Base-by-base conservation (phyloP, 2,113 vertebrate genomes). In the Nettapus auritus region DNA sequence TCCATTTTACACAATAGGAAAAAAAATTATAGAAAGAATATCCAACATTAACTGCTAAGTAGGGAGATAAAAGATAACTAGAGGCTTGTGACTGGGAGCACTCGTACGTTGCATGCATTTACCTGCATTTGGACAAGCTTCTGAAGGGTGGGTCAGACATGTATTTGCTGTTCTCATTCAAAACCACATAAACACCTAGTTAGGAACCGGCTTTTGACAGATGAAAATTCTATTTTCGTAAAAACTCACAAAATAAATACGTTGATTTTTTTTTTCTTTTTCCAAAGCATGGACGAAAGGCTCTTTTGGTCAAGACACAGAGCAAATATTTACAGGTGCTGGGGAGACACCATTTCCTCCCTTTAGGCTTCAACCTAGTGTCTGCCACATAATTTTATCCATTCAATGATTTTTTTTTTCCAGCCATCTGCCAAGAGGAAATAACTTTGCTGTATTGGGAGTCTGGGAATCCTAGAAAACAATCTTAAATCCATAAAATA, bases 401-500 rank as follows among this genome's bases (percentile, higher is more conserved):
- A 88, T 94, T 92, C 95, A 95, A 75, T 60, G 81, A 87, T 44
- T 75, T 91, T 94, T 95, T 81, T 95, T 95, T 97, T 95, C 90
- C 90, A 94, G 88, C 76, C 94, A 88, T 96, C 97, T 95, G 97
- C 98, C 98, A 97, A 98, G 96, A 98, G 98, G 98, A 98, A 98
- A 98, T 98, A 95, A 79, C 97, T 97, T 79, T 7, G 23, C 97
- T 95, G 95, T 38, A 82, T 86, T 95, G 96, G 94, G 97, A 97
- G 97, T 96, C 97, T 97, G 97, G 97, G 97, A 97, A 97, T 97
- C 97, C 97, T 97, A 97, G 98, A 96, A 97, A 98, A 97, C 96
- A 96, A 96, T 96, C 97, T 94, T 94, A 97, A 97, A 98, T 97
- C 97, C 96, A 98, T 98, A 98, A 92, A 98, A 96, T 94, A 96